Conservation (phyloP, 1,140 invertebrate genomes). For the Drosophila serrata region DNA sequence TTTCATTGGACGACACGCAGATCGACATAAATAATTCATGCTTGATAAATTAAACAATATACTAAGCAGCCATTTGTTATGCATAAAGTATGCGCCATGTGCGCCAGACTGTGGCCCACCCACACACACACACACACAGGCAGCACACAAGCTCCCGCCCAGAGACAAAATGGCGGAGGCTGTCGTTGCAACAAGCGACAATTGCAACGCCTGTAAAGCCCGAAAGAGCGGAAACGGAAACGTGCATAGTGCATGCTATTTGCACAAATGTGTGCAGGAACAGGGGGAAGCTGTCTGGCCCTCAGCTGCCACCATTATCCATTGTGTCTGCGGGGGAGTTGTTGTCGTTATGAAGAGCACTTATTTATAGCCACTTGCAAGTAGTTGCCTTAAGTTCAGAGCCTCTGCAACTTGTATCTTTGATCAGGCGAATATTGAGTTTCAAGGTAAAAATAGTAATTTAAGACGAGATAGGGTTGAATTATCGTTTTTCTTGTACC, state of each 20-base stretch:
- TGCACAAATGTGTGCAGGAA: constrained; percentile 66
- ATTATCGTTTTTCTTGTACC: too few relatives aligned
- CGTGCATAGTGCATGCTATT: constrained; percentile 80
- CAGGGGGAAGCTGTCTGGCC: constrained; percentile 17
- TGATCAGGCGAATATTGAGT: background rate
- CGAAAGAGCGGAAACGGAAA: constrained; percentile 76
- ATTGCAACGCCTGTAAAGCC: constrained; percentile 78
- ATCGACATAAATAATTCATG: constrained; percentile 80
- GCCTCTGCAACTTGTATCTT: background rate
- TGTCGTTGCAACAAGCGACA: constrained; percentile 72
- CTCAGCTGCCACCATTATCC: constrained; percentile 26
- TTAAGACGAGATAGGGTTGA: background rate
- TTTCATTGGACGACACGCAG: constrained; percentile 43
- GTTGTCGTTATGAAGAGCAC: constrained; percentile 32
- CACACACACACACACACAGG: constrained; percentile 29
- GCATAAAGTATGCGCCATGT: constrained; percentile 79
- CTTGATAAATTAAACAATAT: constrained; percentile 84
- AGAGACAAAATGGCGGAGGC: constrained; percentile 39
- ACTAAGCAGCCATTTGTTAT: constrained; percentile 79
- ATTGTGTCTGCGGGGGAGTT: constrained; percentile 31
- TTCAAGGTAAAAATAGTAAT: background rate
- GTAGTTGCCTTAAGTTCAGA: background rate
- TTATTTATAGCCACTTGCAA: constrained; percentile 39
- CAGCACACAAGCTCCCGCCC: background rate
- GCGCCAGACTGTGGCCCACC: constrained; percentile 66